These are phyloP conservation scores for Marcusenius ussheri DNA, from an alignment of 2,113 vertebrate species.

Conservation along the genomic window DNA sequence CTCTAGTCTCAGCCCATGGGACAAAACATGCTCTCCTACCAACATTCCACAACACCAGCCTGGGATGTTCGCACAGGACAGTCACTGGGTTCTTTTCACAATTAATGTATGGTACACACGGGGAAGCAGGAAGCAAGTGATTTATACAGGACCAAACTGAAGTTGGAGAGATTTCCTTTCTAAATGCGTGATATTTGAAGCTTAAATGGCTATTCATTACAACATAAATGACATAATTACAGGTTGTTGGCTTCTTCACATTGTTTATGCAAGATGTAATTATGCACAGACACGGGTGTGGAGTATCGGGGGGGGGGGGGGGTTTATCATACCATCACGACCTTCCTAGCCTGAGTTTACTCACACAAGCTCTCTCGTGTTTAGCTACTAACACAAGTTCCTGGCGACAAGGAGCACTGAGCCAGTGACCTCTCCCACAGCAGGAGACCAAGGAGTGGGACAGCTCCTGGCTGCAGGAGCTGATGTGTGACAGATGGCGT, in stretches of 20 bases:
- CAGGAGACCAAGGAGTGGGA: neutral
- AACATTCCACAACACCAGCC: neutral
- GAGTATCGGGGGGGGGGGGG: neutral
- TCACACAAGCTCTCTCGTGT: neutral
- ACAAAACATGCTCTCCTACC: neutral
- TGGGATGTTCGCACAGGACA: neutral
- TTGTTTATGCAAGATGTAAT: conserved; percentile 3
- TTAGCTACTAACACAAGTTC: neutral
- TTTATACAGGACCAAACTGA: neutral
- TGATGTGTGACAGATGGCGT: neutral
- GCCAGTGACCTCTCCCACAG: neutral
- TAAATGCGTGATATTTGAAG: neutral
- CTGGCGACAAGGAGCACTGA: neutral
- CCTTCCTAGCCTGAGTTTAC: neutral
- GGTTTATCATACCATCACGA: neutral
- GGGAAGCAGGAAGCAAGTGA: neutral
- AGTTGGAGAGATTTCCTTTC: neutral
- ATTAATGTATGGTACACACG: neutral
- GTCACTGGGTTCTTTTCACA: neutral
- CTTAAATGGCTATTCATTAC: neutral
- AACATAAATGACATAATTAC: neutral
- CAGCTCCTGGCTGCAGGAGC: neutral
- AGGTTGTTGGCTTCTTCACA: neutral
- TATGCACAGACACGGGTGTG: neutral
- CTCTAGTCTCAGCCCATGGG: neutral